Base-by-base conservation (phyloP, 2,888 invertebrate species). In the Patella pellucida region DNA sequence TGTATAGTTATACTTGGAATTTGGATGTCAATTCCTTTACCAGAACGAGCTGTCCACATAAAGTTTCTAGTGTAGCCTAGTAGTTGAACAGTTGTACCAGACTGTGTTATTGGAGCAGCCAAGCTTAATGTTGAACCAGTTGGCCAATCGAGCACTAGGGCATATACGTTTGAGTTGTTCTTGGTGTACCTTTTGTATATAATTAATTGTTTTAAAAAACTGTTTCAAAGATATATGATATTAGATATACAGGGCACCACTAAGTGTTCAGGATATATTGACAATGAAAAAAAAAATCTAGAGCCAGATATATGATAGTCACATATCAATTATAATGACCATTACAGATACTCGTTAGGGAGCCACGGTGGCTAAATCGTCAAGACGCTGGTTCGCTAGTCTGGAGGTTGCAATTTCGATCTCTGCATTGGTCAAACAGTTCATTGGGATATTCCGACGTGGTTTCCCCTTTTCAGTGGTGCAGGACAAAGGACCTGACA, bases 111-210 rank as follows among this genome's bases (percentile, higher is more conserved):
- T 2, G 92, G 86, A 1, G 92, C 90, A 79, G 92, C 92, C 27
- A 94, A 89, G 41, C 90, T 82, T 16, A 95, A 89, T n/a, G 92
- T 86, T 76, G 92, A 92, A 69, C 92, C 90, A 52, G 90, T 86
- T 0, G 96, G 96, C 95, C 96, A 96, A 1, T 93, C 89, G 52
- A 96, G 91, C 27, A 94, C 90, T 72, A 93, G 93, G 0, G 94
- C 95, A 88, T 95, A 96, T 23, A 95, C 92, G 41, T 75, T 76
- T 19, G 68, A 76, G 15, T 67, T 75, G 73, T 83, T 84, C 56
- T 76, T 90, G 85, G 87, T 88, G 78, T 86, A 88, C 85, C 86
- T 86, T 76, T 16, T 41, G 41, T 41, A 31, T 31, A 31, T 3
- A 41, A 41, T 41, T 0, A 19, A 62, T 62, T 0, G 19, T 54